These are phyloP conservation scores for Protaetia brevitarsis DNA, from an alignment of 1,140 invertebrate genomes.

Conservation along the genomic window DNA sequence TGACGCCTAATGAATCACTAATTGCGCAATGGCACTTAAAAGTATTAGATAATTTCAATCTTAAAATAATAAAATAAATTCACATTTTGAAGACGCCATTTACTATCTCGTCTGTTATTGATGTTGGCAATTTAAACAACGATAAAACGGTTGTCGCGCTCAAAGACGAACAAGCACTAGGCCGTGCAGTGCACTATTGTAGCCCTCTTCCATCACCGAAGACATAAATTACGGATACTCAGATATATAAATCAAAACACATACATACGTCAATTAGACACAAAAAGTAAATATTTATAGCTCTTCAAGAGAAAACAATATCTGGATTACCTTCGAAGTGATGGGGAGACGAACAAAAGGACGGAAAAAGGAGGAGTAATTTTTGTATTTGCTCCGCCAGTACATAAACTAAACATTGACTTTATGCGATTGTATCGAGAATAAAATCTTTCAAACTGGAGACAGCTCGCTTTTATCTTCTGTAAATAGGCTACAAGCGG, in stretches of 20 bases:
- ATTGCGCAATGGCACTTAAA: not conserved
- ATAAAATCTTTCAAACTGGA: not conserved
- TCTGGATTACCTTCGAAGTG: constrained; percentile 11
- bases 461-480: not conserved
- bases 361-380: not conserved
- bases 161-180: not conserved
- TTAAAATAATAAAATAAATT: not conserved
- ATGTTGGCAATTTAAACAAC: not conserved
- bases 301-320: constrained; percentile 11
- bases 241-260: constrained; percentile 8
- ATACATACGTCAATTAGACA: constrained; percentile 6
- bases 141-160: not conserved
- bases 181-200: not conserved
- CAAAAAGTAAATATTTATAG: constrained; percentile 12
- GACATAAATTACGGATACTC: constrained; percentile 7
- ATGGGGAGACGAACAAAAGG: not conserved
- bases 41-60: not conserved
- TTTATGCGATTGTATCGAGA: not conserved
- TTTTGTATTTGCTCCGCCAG: not conserved
- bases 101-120: no score
- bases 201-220: not conserved
- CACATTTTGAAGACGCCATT: no score
- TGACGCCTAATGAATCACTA: not conserved
- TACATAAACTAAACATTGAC: not conserved
- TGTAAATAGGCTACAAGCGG: no score